Evolutionary conservation across 2,113 vertebrate genomes (phyloP).

Genomic region (Oncorhynchus mykiss): DNA sequence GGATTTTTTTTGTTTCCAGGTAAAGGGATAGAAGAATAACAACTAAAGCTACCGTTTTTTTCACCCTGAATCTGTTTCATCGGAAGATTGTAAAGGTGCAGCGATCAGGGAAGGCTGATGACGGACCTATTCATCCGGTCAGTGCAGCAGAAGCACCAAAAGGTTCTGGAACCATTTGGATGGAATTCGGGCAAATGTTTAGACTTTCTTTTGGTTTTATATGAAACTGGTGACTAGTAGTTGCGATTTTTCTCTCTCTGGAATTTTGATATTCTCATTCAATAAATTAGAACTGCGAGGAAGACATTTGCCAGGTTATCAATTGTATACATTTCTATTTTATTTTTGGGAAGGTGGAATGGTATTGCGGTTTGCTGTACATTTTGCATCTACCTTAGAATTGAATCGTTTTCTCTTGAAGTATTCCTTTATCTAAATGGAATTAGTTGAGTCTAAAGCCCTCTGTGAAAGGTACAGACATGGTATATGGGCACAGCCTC

Average conservation of each 20-base stretch:
- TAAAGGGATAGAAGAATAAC: constrained; percentile 74
- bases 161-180: constrained; percentile 79
- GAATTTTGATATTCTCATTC: constrained; percentile 30
- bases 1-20: constrained; percentile 64
- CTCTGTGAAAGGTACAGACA: constrained; percentile 98
- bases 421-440: constrained; percentile 93
- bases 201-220: constrained; percentile 75
- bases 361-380: constrained; percentile 42
- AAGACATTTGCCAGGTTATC: constrained; percentile 23
- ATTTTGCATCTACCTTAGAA: constrained; percentile 50
- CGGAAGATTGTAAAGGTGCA: constrained; percentile 82
- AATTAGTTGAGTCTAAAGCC: constrained; percentile 95
- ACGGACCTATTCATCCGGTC: constrained; percentile 82
- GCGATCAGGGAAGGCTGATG: constrained; percentile 84
- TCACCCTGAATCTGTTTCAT: constrained; percentile 53
- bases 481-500: constrained; percentile 96
- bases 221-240: constrained; percentile 83
- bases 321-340: constrained; percentile 3
- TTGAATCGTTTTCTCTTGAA: constrained; percentile 71
- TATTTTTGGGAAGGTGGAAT: constrained; percentile 29
- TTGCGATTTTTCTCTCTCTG: constrained; percentile 40
- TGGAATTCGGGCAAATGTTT: constrained; percentile 71
- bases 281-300: constrained; percentile 26
- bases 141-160: constrained; percentile 81
- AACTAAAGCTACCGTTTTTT: constrained; percentile 62